Conservation (phyloP, 1,140 invertebrate species). For the Aleiodes sp. region DNA sequence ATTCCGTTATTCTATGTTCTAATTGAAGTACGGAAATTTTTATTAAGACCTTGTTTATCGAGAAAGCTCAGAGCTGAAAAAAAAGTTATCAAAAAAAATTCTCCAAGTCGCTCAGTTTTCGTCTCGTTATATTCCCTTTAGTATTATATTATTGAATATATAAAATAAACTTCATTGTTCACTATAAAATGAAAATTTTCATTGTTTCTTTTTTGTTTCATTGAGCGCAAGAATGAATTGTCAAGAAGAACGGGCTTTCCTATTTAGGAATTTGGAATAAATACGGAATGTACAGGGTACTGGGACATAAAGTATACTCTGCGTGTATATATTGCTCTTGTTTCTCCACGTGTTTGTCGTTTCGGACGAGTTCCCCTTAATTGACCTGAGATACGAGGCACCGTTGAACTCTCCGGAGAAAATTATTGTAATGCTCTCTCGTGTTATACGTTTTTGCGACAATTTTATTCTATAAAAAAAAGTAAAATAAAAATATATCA, state of each 20-base stretch:
- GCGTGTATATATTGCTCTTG: slow-evolving; percentile 11
- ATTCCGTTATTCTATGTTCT: too few relatives aligned
- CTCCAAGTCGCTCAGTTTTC: too few relatives aligned
- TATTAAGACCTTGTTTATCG: too few relatives aligned
- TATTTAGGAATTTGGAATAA: slow-evolving; percentile 13
- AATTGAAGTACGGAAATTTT: too few relatives aligned
- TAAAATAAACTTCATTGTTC: too few relatives aligned
- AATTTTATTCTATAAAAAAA: neutral
- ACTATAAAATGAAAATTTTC: too few relatives aligned
- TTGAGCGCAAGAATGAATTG: neutral
- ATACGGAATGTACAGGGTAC: neutral
- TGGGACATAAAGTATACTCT: slow-evolving; percentile 25
- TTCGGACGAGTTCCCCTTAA: slow-evolving; percentile 64
- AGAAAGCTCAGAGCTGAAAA: too few relatives aligned
- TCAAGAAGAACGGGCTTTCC: neutral
- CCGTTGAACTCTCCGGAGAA: slow-evolving; percentile 23
- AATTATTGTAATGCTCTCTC: slow-evolving; percentile 25
- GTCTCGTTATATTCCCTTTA: too few relatives aligned
- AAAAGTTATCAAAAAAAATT: too few relatives aligned
- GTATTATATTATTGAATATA: too few relatives aligned
- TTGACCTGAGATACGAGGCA: slow-evolving; percentile 65
- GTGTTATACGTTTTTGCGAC: neutral
- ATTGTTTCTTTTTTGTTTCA: too few relatives aligned
- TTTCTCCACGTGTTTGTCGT: slow-evolving; percentile 64
- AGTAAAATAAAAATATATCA: neutral